Conservation (phyloP, 2,888 invertebrate genomes). For the Nemotelus nigrinus region DNA sequence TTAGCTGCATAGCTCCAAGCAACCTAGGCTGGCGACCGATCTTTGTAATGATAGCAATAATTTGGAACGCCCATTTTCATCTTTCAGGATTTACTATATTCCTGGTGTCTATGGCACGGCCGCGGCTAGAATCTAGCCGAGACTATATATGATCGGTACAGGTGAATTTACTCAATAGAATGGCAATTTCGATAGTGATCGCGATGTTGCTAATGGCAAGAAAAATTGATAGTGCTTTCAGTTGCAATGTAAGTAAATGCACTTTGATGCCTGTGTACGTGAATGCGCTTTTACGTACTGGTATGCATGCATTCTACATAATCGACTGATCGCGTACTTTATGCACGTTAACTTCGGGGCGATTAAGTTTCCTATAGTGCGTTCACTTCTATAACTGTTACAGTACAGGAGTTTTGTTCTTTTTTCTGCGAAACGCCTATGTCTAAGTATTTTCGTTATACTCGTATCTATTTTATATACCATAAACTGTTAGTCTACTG, state of each 20-base stretch:
- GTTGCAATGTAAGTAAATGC: constrained; percentile 20
- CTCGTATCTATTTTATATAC: not conserved
- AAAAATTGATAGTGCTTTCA: constrained; percentile 35
- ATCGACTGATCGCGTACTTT: constrained; percentile 30
- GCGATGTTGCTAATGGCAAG: constrained; percentile 34
- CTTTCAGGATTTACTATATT: constrained; percentile 26
- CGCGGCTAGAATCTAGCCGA: too few species aligned
- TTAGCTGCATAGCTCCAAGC: constrained; percentile 15
- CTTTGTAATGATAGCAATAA: constrained; percentile 41
- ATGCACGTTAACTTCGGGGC: constrained; percentile 32
- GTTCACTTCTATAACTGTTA: constrained; percentile 39
- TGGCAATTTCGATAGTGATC: constrained; percentile 44
- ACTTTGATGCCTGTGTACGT: not conserved
- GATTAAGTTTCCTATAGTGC: constrained; percentile 42
- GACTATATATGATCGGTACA: constrained; percentile 1
- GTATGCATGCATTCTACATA: constrained; percentile 1
- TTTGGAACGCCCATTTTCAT: constrained; percentile 40
- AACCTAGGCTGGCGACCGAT: constrained; percentile 18
- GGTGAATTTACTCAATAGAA: constrained; percentile 42
- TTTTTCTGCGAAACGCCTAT: not conserved
- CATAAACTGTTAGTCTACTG: constrained; percentile 6
- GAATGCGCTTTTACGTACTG: not conserved
- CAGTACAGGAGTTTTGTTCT: not conserved
- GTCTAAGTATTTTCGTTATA: constrained; percentile 1
- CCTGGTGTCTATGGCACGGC: not conserved